Evolutionary conservation across 1,140 invertebrate species (phyloP).

Genomic region (Atta texana): DNA sequence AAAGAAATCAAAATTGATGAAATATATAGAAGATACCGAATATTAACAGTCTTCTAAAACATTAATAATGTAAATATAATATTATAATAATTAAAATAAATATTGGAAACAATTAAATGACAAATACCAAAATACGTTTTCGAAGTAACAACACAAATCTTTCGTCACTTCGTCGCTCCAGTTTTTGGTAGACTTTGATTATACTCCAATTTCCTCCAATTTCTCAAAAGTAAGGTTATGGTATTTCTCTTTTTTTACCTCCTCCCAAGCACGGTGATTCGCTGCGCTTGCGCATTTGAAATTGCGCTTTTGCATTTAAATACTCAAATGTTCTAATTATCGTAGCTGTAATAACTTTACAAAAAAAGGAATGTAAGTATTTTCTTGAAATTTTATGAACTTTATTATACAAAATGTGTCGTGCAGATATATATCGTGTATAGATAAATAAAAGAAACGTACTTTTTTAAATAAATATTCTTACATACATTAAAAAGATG

Average conservation of each 20-base stretch:
- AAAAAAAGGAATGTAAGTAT: not conserved
- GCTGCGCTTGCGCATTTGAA: not conserved
- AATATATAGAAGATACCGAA: not conserved
- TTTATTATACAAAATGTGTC: not conserved
- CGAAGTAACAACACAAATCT: not conserved
- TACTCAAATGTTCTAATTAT: not conserved
- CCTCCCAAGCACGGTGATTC: not conserved
- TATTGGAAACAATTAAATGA: slow-evolving; percentile 8
- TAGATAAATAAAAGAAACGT: not conserved
- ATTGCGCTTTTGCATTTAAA: not conserved
- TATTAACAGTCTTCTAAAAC: not conserved
- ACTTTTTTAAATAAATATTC: not conserved
- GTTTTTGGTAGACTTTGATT: not conserved
- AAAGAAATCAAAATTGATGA: not conserved
- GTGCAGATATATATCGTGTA: not conserved
- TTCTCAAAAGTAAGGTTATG: slow-evolving; percentile 4
- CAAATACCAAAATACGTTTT: slow-evolving; percentile 13
- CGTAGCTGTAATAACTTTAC: not conserved
- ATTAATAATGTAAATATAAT: slow-evolving; percentile 8
- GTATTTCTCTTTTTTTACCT: too few relatives aligned
- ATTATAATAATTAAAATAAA: not conserved
- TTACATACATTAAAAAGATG: too few relatives aligned
- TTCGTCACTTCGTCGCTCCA: not conserved
- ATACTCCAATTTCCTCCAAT: not conserved
- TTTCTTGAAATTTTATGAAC: not conserved